Conservation (phyloP, 2,888 invertebrate genomes). For the Protula sp. region DNA sequence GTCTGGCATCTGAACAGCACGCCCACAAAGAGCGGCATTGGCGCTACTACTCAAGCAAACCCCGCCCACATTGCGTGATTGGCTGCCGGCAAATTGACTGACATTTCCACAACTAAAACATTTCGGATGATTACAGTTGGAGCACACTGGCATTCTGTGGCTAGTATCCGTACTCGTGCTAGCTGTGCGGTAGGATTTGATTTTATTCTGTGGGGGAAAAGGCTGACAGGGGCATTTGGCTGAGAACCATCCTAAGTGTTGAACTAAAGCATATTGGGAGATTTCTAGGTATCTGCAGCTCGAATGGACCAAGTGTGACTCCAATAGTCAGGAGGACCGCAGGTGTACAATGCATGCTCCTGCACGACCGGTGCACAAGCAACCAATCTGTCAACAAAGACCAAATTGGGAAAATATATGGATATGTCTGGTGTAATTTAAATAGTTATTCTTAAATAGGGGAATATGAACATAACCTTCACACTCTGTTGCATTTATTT, state of each 20-base stretch:
- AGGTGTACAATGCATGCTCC: slow-evolving; percentile 75
- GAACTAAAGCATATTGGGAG: background rate
- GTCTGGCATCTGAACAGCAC: too few species aligned
- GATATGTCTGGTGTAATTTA: too few species aligned
- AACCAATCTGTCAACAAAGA: slow-evolving; percentile 60
- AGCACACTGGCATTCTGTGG: background rate
- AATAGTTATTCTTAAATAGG: too few species aligned
- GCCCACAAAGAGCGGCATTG: background rate
- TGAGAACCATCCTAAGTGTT: slow-evolving; percentile 10
- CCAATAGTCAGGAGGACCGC: slow-evolving; percentile 30
- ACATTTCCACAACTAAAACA: background rate
- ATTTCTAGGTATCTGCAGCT: background rate
- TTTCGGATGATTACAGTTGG: background rate
- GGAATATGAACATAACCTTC: too few species aligned
- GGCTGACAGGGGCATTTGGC: slow-evolving; percentile 11
- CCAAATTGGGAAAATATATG: too few species aligned
- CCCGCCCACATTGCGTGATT: background rate
- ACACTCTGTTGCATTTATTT: too few species aligned
- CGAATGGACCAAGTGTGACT: slow-evolving; percentile 2
- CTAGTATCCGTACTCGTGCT: background rate
- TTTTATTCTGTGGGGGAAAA: background rate
- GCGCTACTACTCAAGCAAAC: background rate
- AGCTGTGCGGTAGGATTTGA: background rate
- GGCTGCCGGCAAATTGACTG: background rate
- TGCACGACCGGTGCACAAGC: slow-evolving; percentile 77